phyloP scores from a whole-genome alignment of 2,113 vertebrate species.

The Eurypyga helias region DNA sequence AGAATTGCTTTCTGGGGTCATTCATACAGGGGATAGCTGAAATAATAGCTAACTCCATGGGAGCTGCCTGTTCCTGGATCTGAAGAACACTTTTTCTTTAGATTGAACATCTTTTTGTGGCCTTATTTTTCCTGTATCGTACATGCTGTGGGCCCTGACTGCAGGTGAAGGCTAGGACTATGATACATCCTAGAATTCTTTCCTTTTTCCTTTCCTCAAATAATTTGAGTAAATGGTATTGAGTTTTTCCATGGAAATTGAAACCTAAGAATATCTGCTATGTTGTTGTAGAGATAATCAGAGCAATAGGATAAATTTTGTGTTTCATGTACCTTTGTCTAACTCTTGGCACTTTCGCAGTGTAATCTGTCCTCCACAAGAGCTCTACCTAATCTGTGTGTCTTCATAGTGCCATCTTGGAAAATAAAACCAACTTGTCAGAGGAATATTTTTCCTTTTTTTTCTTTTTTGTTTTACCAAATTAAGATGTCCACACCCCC shows the following conservation, averaged over 20 bases:
- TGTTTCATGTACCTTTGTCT: neutral
- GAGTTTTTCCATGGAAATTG: neutral
- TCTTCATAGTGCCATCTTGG: neutral
- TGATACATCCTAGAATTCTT: neutral
- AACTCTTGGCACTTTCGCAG: neutral
- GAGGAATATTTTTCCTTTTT: neutral
- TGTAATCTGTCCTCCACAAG: neutral
- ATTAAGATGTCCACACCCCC: neutral
- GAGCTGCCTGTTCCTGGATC: neutral
- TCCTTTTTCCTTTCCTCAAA: neutral
- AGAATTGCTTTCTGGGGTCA: neutral
- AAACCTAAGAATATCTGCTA: neutral
- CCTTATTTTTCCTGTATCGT: neutral
- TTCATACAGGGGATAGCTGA: neutral
- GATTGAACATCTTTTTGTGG: neutral
- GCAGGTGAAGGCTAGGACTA: neutral
- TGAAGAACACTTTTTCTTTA: neutral
- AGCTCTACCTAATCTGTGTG: neutral
- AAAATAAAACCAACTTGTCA: neutral
- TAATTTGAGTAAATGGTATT: neutral
- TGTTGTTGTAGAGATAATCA: neutral
- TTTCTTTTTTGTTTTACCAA: neutral
- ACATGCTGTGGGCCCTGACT: neutral
- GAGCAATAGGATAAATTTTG: neutral
- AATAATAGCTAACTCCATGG: neutral